Conservation (phyloP, 2,113 vertebrate species). For the Lasiurus cinereus region DNA sequence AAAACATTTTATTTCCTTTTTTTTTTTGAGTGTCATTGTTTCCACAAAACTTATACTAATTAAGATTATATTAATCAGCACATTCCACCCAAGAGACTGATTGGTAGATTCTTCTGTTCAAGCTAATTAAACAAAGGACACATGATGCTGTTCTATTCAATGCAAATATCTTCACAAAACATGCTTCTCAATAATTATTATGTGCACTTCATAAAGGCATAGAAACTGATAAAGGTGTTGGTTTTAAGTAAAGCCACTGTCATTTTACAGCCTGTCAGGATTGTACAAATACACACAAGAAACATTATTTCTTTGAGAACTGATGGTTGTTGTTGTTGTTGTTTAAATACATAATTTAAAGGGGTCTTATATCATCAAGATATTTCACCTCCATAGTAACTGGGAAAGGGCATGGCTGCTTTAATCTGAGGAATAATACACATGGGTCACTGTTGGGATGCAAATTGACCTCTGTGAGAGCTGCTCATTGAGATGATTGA, state of each 20-base stretch:
- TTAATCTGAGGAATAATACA: background rate
- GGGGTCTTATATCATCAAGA: background rate
- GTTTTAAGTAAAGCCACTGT: background rate
- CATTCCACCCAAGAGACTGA: background rate
- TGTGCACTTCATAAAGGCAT: background rate
- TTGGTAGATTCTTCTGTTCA: conserved; percentile 23
- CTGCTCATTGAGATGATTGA: conserved; percentile 59
- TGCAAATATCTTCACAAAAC: background rate
- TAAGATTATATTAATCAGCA: conserved; percentile 31
- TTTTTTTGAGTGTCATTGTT: background rate
- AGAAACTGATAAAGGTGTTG: background rate
- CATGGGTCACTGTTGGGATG: background rate
- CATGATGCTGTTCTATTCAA: background rate
- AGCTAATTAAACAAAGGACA: background rate
- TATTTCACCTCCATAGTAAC: background rate
- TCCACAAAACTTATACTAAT: background rate
- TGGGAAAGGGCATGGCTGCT: background rate
- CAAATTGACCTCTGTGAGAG: conserved; percentile 44
- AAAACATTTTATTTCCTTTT: background rate
- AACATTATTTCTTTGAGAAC: background rate
- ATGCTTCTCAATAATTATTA: background rate
- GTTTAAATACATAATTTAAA: background rate
- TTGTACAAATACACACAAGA: background rate
- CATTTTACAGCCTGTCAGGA: background rate
- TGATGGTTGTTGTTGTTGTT: background rate